A percentile compares a stretch with the other conserved stretches of the same genome.
These are phyloP conservation scores for Linhomoeus sp. DNA, from an alignment of 2,888 invertebrate species.

Conservation along the genomic window DNA sequence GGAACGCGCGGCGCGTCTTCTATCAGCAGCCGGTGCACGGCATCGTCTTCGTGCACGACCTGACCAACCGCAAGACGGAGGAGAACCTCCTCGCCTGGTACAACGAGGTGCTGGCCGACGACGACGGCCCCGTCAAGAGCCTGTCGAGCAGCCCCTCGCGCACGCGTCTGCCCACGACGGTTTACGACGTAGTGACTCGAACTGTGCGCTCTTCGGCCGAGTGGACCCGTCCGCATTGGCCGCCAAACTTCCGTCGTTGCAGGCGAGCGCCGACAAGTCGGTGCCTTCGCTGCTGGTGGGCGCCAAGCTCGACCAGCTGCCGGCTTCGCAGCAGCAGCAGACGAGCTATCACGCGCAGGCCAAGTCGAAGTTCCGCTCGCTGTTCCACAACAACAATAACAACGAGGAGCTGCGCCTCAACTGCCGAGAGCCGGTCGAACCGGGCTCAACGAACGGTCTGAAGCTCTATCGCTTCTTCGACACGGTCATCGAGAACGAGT, in stretches of 20 bases:
- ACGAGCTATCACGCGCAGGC: not conserved
- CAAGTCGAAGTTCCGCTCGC: not conserved
- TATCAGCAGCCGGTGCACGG: slow-evolving; percentile 73
- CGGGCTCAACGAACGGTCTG: slow-evolving; percentile 80
- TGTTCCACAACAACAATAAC: not conserved
- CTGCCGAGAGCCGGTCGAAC: slow-evolving; percentile 56
- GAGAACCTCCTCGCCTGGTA: slow-evolving; percentile 49
- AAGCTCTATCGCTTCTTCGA: slow-evolving; percentile 84
- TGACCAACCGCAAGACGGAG: slow-evolving; percentile 86
- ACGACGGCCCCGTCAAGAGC: too few species aligned
- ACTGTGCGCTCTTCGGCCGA: too few species aligned
- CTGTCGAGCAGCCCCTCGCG: not conserved
- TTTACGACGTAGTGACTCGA: too few species aligned
- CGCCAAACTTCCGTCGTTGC: too few species aligned
- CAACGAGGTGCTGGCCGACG: not conserved
- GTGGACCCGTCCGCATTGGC: too few species aligned
- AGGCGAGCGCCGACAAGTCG: too few species aligned
- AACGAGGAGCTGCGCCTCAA: slow-evolving; percentile 67
- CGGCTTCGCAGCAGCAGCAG: not conserved
- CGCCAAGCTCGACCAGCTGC: slow-evolving; percentile 52
- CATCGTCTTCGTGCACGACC: slow-evolving; percentile 84
- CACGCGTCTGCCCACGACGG: not conserved
- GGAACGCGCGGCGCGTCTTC: slow-evolving; percentile 77
- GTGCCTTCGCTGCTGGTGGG: slow-evolving; percentile 84
- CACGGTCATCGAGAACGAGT: slow-evolving; percentile 41